Evolutionary conservation across 2,888 invertebrate genomes (phyloP), one percentile per base, ranked within the genome.

Genomic region (Lasioglossum figueresi): DNA sequence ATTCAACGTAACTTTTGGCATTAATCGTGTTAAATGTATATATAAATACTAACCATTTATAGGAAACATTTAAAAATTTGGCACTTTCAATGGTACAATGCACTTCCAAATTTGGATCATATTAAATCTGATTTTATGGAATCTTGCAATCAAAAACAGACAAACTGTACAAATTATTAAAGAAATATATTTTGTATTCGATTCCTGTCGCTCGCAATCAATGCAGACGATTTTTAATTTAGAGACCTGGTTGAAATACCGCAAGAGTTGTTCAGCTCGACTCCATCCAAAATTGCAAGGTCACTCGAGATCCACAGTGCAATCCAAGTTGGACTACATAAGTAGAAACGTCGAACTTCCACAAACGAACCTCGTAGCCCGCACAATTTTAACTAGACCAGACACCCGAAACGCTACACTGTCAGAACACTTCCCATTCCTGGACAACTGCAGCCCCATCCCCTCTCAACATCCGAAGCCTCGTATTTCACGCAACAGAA

Each of bases 401-500:
- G 66, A 8, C 34, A 19, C 16, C 34, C 66, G 34, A 66, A 66
- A 66, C 66, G 19, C 16, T 10, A 31, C 34, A 8, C 31, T 34
- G 66, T 66, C 34, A 1, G 31, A 31, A 63, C 31, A 27, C 14
- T 16, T 27, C 14, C 63, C 63, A 31, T 63, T 63, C 34, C 66
- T 66, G 6, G 31, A 66, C 66, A 66, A 66, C 34, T 2, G 31
- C 66, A 34, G 37, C 37, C 19, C 68, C 34, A 10, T 68, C 37
- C 68, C 19, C 68, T 16, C 63, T 6, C 68, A 19, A 68, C 2
- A 68, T 37, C 23, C 23, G 34, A 23, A 12, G 68, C 68, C 68
- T 68, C 37, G 37, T 68, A 37, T 68, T 68, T 68, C 68, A 68
- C 37, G 37, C 12, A 68, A 37, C 68, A 68, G 68, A 68, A 68